phyloP scores from a whole-genome alignment of 2,888 invertebrate species.

The Drosophila pseudotalamancana region DNA sequence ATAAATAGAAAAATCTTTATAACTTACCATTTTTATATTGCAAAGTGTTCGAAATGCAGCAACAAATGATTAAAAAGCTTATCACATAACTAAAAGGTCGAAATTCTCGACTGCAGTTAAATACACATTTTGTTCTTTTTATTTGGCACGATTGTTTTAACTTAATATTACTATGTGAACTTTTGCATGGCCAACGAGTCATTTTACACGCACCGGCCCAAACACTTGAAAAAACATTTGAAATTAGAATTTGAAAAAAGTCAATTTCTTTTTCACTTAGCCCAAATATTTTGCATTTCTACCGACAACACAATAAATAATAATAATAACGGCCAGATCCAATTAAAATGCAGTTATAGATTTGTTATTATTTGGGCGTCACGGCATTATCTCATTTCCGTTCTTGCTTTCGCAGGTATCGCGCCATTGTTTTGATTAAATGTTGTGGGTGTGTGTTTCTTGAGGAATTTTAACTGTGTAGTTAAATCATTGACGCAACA shows the following conservation, averaged over 20 bases:
- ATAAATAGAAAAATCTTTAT: neutral
- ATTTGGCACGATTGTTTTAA: conserved; percentile 57
- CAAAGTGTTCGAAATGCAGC: conserved; percentile 52
- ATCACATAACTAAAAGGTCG: conserved; percentile 32
- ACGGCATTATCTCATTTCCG: conserved; percentile 10
- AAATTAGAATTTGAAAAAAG: conserved; percentile 20
- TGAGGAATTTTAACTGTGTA: neutral
- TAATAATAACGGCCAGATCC: neutral
- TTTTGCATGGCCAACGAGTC: conserved; percentile 60
- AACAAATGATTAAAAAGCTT: conserved; percentile 51
- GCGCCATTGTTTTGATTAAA: conserved; percentile 35
- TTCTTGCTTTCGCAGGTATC: conserved; percentile 39
- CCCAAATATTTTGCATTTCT: conserved; percentile 28
- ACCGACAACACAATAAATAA: conserved; percentile 29
- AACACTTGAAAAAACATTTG: conserved; percentile 55
- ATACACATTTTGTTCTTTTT: conserved; percentile 35
- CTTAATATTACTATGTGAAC: conserved; percentile 50
- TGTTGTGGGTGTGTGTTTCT: neutral
- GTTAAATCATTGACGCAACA: conserved; percentile 46
- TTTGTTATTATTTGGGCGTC: conserved; percentile 5
- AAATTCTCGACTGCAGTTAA: conserved; percentile 3
- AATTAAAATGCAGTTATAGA: conserved; percentile 20
- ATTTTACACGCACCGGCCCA: conserved; percentile 53
- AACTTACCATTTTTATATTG: conserved; percentile 71
- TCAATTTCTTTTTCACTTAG: conserved; percentile 23